phyloP scores from a whole-genome alignment of 2,888 invertebrate species.

The Andrena bucephala region DNA sequence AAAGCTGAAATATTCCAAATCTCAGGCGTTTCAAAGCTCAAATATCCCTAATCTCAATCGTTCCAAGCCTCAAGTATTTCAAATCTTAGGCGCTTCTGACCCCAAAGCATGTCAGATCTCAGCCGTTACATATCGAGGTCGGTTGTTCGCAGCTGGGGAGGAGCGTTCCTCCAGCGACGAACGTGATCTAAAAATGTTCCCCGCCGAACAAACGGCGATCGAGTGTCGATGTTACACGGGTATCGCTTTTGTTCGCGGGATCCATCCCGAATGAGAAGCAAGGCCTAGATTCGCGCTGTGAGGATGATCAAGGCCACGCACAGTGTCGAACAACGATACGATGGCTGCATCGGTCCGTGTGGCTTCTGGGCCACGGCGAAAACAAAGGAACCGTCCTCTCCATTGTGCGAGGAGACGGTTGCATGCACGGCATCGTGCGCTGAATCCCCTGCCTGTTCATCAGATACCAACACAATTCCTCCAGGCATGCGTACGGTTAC shows the following conservation, averaged over 20 bases:
- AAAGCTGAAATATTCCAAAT: no score
- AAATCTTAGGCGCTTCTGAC: no score
- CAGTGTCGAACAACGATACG: conserved; percentile 30
- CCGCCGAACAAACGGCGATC: not conserved
- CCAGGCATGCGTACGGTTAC: not conserved
- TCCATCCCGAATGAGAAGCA: conserved; percentile 43
- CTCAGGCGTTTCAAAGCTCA: no score
- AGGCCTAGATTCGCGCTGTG: conserved; percentile 24
- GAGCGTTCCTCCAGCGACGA: not conserved
- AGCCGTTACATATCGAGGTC: not conserved
- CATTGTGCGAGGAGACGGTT: conserved; percentile 39
- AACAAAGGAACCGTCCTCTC: conserved; percentile 59
- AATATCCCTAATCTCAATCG: no score
- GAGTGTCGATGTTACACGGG: conserved; percentile 26
- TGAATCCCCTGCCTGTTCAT: conserved; percentile 27
- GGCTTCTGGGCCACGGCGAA: conserved; percentile 32
- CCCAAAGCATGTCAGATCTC: no score
- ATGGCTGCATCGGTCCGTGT: conserved; percentile 26
- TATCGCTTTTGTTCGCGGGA: conserved; percentile 7
- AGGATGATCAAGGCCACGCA: conserved; percentile 63
- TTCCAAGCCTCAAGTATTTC: not conserved
- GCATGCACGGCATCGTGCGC: conserved; percentile 48
- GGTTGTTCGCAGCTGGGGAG: not conserved
- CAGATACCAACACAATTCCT: conserved; percentile 37
- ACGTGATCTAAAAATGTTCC: conserved; percentile 26